Evolutionary conservation across 2,888 invertebrate genomes (phyloP).

Genomic region (Scaptomyza caliginosa): DNA sequence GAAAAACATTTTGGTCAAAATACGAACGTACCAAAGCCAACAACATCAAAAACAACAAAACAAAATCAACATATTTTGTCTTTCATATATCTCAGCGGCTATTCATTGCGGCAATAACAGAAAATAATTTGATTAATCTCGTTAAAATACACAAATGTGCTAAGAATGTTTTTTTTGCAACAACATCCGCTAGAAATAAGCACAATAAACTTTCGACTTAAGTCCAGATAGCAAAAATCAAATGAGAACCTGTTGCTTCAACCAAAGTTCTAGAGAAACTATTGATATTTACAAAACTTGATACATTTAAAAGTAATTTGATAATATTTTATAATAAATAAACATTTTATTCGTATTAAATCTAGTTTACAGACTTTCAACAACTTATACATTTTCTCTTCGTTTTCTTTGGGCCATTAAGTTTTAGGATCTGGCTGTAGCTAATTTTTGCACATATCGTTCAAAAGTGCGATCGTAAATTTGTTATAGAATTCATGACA

Average conservation of each 20-base stretch:
- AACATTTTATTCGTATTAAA: no score
- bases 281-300: neutral
- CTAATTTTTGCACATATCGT: slow-evolving; percentile 56
- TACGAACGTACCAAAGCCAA: neutral
- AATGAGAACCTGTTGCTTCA: neutral
- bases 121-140: slow-evolving; percentile 54
- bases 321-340: no score
- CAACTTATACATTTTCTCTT: no score
- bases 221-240: neutral
- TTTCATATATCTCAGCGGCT: slow-evolving; percentile 64
- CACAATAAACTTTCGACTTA: slow-evolving; percentile 15
- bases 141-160: neutral
- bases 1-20: slow-evolving; percentile 55
- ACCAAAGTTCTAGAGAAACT: neutral
- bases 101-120: slow-evolving; percentile 46
- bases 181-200: neutral
- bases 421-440: slow-evolving; percentile 29
- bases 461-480: slow-evolving; percentile 64
- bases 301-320: neutral
- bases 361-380: no score
- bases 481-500: slow-evolving; percentile 28
- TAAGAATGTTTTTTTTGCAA: neutral
- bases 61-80: slow-evolving; percentile 51
- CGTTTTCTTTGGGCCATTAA: slow-evolving; percentile 17
- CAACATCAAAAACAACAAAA: slow-evolving; percentile 4